These are phyloP conservation scores for Macropus fuliginosus DNA, from an alignment of 2,797 vertebrate species.

Conservation along the genomic window DNA sequence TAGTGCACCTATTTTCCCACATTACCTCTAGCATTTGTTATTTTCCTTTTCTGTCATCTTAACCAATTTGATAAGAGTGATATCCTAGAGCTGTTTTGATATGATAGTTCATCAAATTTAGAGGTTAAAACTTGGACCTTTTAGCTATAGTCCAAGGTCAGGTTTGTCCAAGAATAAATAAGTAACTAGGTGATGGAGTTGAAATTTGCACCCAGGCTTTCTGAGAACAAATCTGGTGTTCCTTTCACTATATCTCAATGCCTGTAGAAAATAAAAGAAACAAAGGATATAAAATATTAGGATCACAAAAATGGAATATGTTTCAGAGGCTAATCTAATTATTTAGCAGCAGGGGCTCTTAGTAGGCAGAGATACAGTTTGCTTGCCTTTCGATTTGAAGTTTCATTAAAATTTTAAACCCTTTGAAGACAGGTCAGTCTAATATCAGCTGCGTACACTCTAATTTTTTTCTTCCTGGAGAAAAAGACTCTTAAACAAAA, in stretches of 20 bases:
- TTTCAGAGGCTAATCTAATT: not conserved
- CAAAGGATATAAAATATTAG: not conserved
- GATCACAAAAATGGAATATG: not conserved
- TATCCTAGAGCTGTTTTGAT: not conserved
- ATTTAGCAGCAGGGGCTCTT: not conserved
- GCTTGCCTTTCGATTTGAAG: not conserved
- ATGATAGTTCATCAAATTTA: not conserved
- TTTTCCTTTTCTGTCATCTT: not conserved
- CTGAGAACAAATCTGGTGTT: not conserved
- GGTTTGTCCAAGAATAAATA: not conserved
- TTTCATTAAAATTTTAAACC: not conserved
- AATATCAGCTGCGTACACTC: not conserved
- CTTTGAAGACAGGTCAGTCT: not conserved
- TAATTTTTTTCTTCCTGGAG: not conserved
- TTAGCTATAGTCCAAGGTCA: not conserved
- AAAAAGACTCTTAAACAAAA: not conserved
- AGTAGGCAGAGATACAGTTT: not conserved
- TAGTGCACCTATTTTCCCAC: not conserved
- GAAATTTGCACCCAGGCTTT: not conserved
- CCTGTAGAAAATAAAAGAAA: not conserved
- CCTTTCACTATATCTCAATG: not conserved
- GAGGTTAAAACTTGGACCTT: not conserved
- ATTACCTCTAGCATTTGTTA: not conserved
- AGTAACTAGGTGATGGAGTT: not conserved
- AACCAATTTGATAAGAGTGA: not conserved